Evolutionary conservation across 2,113 vertebrate species (phyloP).

Genomic region (Gasterosteus aculeatus): DNA sequence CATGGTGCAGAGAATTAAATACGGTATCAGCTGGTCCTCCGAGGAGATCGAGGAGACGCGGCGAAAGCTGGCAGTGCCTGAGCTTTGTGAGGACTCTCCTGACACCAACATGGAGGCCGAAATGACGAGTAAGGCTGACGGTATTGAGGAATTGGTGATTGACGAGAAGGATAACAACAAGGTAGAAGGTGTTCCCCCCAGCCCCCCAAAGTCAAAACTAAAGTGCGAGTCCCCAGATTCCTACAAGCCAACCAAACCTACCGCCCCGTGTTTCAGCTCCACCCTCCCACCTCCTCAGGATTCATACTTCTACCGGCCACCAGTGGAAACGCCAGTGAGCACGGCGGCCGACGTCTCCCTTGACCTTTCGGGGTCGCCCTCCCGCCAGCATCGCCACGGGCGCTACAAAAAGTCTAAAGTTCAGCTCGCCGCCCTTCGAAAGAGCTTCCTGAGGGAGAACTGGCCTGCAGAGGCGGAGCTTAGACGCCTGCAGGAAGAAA

Average conservation of each 20-base stretch:
- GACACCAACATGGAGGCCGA: conserved; percentile 54
- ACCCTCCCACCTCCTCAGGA: conserved; percentile 81
- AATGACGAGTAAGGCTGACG: conserved; percentile 34
- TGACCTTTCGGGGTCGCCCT: conserved; percentile 62
- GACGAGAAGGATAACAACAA: conserved; percentile 50
- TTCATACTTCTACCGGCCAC: conserved; percentile 80
- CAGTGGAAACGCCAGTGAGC: conserved; percentile 60
- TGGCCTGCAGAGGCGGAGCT: conserved; percentile 84
- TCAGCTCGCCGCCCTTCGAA: conserved; percentile 79
- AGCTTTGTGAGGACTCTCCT: conserved; percentile 49
- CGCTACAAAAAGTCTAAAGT: conserved; percentile 84
- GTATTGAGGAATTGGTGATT: conserved; percentile 49
- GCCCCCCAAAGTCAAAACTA: conserved; percentile 56
- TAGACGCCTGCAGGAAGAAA: conserved; percentile 83
- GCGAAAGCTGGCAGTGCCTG: conserved; percentile 76
- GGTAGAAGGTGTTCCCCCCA: conserved; percentile 43
- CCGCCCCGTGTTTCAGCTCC: conserved; percentile 73
- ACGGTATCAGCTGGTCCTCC: conserved; percentile 92
- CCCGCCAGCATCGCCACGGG: conserved; percentile 70
- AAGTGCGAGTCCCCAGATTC: conserved; percentile 75
- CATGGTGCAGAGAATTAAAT: conserved; percentile 92
- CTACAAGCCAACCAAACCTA: conserved; percentile 71
- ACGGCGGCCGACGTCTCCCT: conserved; percentile 63
- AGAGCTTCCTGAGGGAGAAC: conserved; percentile 80
- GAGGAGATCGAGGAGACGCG: conserved; percentile 93